A percentile compares a stretch with the other conserved stretches of the same genome.
phyloP scores from a whole-genome alignment of 2,888 invertebrate genomes.

The Oligia latruncula region DNA sequence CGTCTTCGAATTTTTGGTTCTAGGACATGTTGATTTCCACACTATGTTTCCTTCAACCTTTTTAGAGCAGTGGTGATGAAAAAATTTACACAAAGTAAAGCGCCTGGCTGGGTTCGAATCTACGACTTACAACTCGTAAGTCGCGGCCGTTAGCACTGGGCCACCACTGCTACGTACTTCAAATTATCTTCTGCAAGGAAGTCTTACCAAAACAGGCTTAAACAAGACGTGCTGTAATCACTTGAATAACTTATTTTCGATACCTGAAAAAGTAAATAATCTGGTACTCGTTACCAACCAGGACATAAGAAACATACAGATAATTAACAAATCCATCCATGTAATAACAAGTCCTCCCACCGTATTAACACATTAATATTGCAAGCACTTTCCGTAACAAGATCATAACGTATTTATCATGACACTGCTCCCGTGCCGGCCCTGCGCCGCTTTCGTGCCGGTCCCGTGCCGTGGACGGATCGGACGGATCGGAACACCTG shows the following conservation, averaged over 20 bases:
- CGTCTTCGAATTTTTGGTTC: too few relatives aligned
- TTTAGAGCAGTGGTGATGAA: too few relatives aligned
- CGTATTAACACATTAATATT: slow-evolving; percentile 57
- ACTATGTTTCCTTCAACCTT: too few relatives aligned
- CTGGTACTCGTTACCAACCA: not conserved
- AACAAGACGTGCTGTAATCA: not conserved
- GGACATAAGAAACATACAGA: slow-evolving; percentile 14
- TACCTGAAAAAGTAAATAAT: not conserved
- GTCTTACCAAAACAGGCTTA: not conserved
- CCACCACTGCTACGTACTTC: not conserved
- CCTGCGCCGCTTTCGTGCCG: slow-evolving; percentile 15
- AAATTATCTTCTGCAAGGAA: not conserved
- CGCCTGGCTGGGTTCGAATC: too few relatives aligned
- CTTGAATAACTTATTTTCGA: not conserved
- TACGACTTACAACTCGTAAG: too few relatives aligned
- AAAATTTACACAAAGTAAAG: too few relatives aligned
- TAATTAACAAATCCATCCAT: slow-evolving; percentile 19
- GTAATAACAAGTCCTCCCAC: slow-evolving; percentile 27
- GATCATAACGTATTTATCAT: slow-evolving; percentile 63
- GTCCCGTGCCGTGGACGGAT: slow-evolving; percentile 24
- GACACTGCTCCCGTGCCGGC: slow-evolving; percentile 28
- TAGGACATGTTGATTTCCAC: too few relatives aligned
- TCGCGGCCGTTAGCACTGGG: too few relatives aligned
- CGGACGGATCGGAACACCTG: slow-evolving; percentile 28
- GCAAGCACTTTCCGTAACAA: slow-evolving; percentile 56